A percentile compares a stretch with the other conserved stretches of the same genome.
Conservation (phyloP, 2,113 vertebrate species). For the Elachura formosa region DNA sequence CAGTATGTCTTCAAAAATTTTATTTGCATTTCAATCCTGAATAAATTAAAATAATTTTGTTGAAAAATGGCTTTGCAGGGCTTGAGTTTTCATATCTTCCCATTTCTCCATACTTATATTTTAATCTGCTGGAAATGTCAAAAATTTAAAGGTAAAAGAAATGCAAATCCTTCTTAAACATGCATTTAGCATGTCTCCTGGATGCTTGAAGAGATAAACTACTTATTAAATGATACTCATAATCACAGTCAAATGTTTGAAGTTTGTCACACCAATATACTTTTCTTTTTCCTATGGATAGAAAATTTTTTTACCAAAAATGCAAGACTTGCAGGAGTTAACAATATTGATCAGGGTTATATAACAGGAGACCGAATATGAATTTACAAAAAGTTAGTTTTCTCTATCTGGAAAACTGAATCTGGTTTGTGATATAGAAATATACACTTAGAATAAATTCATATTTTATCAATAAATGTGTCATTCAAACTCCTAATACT, state of each 20-base stretch:
- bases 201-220: neutral
- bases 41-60: conserved; percentile 66
- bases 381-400: neutral
- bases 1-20: conserved; percentile 37
- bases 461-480: neutral
- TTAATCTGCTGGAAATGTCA: conserved; percentile 43
- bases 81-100: conserved; percentile 32
- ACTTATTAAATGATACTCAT: neutral
- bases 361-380: neutral
- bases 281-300: neutral
- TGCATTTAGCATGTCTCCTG: neutral
- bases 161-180: conserved; percentile 17
- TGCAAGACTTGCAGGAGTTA: neutral
- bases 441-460: neutral
- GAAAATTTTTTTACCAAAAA: neutral
- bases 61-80: conserved; percentile 28
- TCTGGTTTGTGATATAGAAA: neutral
- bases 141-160: conserved; percentile 38
- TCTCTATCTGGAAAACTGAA: neutral
- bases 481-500: neutral
- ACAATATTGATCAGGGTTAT: neutral
- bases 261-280: neutral
- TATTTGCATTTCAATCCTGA: conserved; percentile 61
- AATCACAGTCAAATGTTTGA: neutral
- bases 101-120: conserved; percentile 8